Conservation (phyloP, 1,140 invertebrate species). For the Leptestheria dahalacensis region DNA sequence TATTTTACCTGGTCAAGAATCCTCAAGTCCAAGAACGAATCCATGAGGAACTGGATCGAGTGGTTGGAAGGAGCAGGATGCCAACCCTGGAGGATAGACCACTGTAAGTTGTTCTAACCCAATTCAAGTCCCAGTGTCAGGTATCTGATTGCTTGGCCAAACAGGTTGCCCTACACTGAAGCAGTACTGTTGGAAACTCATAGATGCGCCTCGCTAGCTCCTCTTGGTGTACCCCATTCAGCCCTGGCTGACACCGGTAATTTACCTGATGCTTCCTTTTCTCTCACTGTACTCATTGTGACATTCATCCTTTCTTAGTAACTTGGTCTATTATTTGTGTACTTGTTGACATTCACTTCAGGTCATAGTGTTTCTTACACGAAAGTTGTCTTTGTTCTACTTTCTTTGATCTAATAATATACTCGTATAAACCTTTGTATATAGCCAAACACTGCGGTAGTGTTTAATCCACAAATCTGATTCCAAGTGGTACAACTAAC, state of each 20-base stretch:
- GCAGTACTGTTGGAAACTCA: background rate
- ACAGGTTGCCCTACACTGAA: background rate
- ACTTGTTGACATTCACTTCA: too few species aligned
- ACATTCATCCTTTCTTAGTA: background rate
- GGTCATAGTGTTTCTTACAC: too few species aligned
- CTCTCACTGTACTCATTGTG: background rate
- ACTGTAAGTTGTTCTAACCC: background rate
- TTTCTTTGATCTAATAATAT: too few species aligned
- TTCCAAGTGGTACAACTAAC: too few species aligned
- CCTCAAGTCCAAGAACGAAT: conserved; percentile 64
- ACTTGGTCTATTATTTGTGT: too few species aligned
- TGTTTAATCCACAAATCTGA: too few species aligned
- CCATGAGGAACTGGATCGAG: conserved; percentile 70
- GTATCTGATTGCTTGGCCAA: background rate
- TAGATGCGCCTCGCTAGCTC: background rate
- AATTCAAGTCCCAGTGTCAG: background rate
- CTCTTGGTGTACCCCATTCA: background rate
- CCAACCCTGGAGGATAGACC: conserved; percentile 57
- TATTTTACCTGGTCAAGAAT: conserved; percentile 73
- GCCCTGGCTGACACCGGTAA: background rate
- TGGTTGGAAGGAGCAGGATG: conserved; percentile 62
- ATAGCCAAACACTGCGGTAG: too few species aligned
- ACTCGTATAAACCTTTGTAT: too few species aligned
- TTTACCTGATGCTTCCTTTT: too few species aligned
- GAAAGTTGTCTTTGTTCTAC: too few species aligned